Base-by-base conservation (phyloP, 2,888 invertebrate species). In the Drosophila mettleri region DNA sequence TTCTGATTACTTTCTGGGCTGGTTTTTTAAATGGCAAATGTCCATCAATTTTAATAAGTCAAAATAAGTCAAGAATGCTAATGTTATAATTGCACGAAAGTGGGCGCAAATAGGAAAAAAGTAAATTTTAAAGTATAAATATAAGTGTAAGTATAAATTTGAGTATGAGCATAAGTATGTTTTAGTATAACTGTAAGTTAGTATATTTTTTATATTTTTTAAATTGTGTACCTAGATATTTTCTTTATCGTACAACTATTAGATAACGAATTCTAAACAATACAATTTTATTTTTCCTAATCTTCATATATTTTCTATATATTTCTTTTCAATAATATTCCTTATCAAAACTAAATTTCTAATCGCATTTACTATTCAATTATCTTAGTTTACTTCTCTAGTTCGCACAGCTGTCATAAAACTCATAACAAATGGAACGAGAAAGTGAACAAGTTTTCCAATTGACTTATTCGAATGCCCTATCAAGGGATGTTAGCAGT, bases 21-120 rank as follows among this genome's bases (percentile, higher is more conserved):
- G 48, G 59, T 49, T 62, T 67, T 74, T 64, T 57, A 34, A 57
- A 65, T 61, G 45, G 70, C 51, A 69, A 70, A 70, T 64, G 54
- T 78, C 63, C 78, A 81, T 78, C 78, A 81, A 81, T 84, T 86
- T 66, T 79, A 77, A 77, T 77, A 61, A 68, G 61, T 72, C 66
- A 46, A 69, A 72, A 74, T 69, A 61, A 80, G 71, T 78, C 82
- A 69, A 59, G 33, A 48, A 60, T 55, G 63, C 60, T 78, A 74
- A 78, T 74, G 76, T 51, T 67, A 46, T 53, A 48, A 78, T 71
- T 71, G 76, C 68, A 39, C 54, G 62, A 60, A 74, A 43, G 31
- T 57, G 46, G 33, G 10, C 10, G 31, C 8, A 22, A 48, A n/a
- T 39, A n/a, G 27, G 20, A 33, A 16, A 48, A 48, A 48, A 18